Evolutionary conservation across 2,888 invertebrate species (phyloP).

Genomic region (Lochmaea capreae): DNA sequence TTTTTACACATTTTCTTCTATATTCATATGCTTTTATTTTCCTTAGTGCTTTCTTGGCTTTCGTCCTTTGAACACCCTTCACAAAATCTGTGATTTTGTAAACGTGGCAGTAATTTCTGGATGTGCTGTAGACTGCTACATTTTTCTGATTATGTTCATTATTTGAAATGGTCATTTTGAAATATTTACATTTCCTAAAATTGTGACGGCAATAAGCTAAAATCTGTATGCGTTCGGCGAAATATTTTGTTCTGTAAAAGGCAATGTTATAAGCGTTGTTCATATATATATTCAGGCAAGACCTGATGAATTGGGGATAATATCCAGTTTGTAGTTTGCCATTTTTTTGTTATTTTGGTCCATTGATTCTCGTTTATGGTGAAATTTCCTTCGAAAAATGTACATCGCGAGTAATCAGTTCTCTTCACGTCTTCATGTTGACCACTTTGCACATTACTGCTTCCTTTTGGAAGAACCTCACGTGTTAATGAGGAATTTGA

Average conservation of each 20-base stretch:
- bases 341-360: background rate
- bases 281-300: conserved; percentile 3
- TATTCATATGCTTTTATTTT: conserved; percentile 11
- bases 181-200: conserved; percentile 19
- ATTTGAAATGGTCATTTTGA: conserved; percentile 4
- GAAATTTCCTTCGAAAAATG: conserved; percentile 11
- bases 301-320: conserved; percentile 14
- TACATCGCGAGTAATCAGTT: conserved; percentile 15
- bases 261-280: conserved; percentile 14
- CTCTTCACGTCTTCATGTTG: background rate
- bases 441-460: background rate
- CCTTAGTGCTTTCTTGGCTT: background rate
- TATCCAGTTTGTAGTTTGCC: background rate
- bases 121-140: conserved; percentile 16
- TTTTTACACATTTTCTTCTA: conserved; percentile 20
- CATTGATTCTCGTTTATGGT: conserved; percentile 15
- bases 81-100: conserved; percentile 22
- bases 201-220: conserved; percentile 16
- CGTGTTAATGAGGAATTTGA: conserved; percentile 4
- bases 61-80: conserved; percentile 16
- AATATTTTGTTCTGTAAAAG: conserved; percentile 12
- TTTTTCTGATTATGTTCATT: conserved; percentile 2
- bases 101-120: conserved; percentile 16
- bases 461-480: conserved; percentile 15
- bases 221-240: background rate